Conservation (phyloP, 2,113 vertebrate genomes). For the Sapayoa aenigma region DNA sequence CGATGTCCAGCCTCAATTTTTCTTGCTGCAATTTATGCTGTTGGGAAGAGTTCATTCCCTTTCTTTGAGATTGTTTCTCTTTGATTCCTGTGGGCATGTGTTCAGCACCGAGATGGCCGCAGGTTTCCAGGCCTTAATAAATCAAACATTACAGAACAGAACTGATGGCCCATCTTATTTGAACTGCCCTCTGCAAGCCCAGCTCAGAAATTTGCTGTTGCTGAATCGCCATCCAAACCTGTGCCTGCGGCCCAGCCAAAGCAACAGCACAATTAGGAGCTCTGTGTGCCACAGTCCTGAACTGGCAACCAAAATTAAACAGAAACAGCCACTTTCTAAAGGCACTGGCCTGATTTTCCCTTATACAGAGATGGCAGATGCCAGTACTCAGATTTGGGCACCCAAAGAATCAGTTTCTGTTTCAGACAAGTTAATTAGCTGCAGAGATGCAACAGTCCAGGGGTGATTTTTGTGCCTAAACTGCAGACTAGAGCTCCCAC, state of each 20-base stretch:
- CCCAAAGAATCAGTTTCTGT: neutral
- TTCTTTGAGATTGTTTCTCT: constrained; percentile 24
- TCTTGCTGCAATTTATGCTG: constrained; percentile 32
- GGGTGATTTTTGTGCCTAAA: neutral
- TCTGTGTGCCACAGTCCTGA: neutral
- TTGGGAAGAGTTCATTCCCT: constrained; percentile 13
- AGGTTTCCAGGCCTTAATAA: neutral
- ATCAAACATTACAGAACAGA: constrained; percentile 24
- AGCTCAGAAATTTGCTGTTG: neutral
- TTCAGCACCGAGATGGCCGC: neutral
- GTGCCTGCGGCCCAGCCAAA: neutral
- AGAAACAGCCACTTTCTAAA: neutral
- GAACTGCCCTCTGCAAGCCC: neutral
- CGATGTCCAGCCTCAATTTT: constrained; percentile 43
- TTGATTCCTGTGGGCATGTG: constrained; percentile 35
- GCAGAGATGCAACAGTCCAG: neutral
- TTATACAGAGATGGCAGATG: neutral
- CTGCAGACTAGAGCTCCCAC: neutral
- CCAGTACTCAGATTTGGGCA: neutral
- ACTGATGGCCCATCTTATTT: neutral
- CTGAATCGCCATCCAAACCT: neutral
- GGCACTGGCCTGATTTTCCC: neutral
- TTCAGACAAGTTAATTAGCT: neutral
- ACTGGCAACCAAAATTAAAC: neutral
- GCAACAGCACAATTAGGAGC: neutral